Percentiles rank a stretch among this genome's conserved stretches.
Evolutionary conservation across 2,888 invertebrate genomes (phyloP).

Genomic region (Salticus scenicus): DNA sequence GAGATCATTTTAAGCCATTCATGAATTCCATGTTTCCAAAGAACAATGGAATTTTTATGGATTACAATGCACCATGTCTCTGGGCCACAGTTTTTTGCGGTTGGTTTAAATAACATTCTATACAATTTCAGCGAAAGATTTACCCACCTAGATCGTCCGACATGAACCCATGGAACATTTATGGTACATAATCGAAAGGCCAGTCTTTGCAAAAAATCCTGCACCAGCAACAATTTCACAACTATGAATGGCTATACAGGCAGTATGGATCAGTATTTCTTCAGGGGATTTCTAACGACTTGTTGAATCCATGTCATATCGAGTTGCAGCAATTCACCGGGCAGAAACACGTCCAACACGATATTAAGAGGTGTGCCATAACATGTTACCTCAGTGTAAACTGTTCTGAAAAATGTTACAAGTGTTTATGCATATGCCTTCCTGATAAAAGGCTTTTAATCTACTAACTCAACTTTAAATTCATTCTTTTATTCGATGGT

Average conservation of each 20-base stretch:
- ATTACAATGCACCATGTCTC: not conserved
- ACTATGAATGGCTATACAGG: not conserved
- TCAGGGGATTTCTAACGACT: not conserved
- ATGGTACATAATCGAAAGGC: not conserved
- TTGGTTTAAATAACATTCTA: not conserved
- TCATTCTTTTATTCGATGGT: too few relatives aligned
- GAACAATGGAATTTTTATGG: not conserved
- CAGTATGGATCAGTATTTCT: not conserved
- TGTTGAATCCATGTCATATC: not conserved
- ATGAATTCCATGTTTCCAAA: not conserved
- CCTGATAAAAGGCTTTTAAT: too few relatives aligned
- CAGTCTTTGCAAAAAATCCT: not conserved
- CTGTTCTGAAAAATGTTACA: too few relatives aligned
- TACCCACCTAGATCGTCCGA: not conserved
- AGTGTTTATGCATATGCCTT: too few relatives aligned
- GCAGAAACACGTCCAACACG: not conserved
- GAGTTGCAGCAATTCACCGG: not conserved
- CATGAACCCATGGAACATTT: not conserved
- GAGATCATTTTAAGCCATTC: not conserved
- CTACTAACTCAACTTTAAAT: too few relatives aligned
- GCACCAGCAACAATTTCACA: not conserved
- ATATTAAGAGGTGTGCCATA: not conserved
- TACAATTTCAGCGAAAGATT: not conserved
- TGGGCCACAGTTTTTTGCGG: not conserved
- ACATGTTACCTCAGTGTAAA: not conserved